phyloP scores from a whole-genome alignment of 2,888 invertebrate genomes.

The Globia sparganii region DNA sequence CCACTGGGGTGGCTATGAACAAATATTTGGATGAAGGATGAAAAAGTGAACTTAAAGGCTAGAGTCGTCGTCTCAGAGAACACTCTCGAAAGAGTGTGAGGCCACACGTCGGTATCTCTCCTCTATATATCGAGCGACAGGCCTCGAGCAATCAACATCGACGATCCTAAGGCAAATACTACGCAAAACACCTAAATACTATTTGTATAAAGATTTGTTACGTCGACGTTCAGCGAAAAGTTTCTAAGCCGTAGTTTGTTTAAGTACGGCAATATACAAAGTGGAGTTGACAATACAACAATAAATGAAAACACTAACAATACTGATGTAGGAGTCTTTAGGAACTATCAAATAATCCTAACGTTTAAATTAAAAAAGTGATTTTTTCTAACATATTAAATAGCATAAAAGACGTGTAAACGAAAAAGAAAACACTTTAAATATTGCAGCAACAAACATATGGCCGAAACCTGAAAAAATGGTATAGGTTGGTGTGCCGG shows the following conservation, averaged over 20 bases:
- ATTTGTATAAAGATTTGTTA: conserved; percentile 83
- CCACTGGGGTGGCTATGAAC: conserved; percentile 89
- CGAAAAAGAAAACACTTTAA: no score
- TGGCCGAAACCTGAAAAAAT: no score
- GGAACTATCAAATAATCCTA: no score
- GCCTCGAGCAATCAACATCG: conserved; percentile 79
- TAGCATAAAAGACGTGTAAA: no score
- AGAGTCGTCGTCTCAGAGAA: conserved; percentile 76
- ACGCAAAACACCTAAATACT: conserved; percentile 84
- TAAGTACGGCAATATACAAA: background rate
- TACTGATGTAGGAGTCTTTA: no score
- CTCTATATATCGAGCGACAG: conserved; percentile 81
- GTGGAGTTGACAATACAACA: no score
- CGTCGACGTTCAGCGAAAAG: conserved; percentile 66
- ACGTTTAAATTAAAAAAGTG: no score
- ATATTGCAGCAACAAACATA: no score
- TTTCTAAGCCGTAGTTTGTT: conserved; percentile 45
- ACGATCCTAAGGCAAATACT: conserved; percentile 85
- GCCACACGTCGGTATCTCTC: conserved; percentile 62
- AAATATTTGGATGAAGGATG: conserved; percentile 70
- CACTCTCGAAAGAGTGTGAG: conserved; percentile 86
- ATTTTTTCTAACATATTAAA: no score
- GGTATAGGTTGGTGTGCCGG: no score
- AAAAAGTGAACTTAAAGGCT: conserved; percentile 83
- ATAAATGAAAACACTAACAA: no score